phyloP scores from a whole-genome alignment of 2,888 invertebrate genomes.

The Epirrhoe alternata region DNA sequence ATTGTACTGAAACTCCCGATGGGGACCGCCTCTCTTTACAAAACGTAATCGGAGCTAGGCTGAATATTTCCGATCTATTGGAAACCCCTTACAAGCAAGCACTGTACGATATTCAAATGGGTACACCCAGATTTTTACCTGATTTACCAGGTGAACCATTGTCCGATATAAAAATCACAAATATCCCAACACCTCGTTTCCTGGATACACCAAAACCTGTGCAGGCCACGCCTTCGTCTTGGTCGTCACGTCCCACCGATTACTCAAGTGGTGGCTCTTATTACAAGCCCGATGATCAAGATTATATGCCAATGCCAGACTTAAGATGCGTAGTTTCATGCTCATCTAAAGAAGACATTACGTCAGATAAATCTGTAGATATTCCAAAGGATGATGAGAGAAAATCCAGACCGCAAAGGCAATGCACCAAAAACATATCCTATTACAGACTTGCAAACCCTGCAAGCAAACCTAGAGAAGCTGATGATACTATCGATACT shows the following conservation, averaged over 20 bases:
- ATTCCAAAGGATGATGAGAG: slow-evolving; percentile 44
- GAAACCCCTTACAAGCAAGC: slow-evolving; percentile 86
- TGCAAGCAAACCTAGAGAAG: slow-evolving; percentile 49
- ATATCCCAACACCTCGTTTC: slow-evolving; percentile 84
- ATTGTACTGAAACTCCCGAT: slow-evolving; percentile 71
- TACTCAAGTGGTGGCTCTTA: slow-evolving; percentile 87
- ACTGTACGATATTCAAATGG: slow-evolving; percentile 77
- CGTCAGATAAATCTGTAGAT: slow-evolving; percentile 43
- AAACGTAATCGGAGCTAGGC: slow-evolving; percentile 74
- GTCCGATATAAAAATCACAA: slow-evolving; percentile 85
- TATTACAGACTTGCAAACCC: slow-evolving; percentile 58
- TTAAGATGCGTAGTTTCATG: slow-evolving; percentile 57
- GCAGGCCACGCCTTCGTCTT: slow-evolving; percentile 73
- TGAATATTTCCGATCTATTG: slow-evolving; percentile 79
- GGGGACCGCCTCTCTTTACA: slow-evolving; percentile 70
- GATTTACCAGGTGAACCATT: slow-evolving; percentile 74
- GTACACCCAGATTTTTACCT: slow-evolving; percentile 84
- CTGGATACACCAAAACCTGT: slow-evolving; percentile 73
- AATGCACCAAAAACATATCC: slow-evolving; percentile 79
- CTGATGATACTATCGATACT: slow-evolving; percentile 52
- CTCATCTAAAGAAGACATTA: slow-evolving; percentile 51
- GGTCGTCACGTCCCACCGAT: slow-evolving; percentile 81
- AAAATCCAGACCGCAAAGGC: slow-evolving; percentile 67
- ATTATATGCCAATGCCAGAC: slow-evolving; percentile 68
- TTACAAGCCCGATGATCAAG: slow-evolving; percentile 87